Conservation (phyloP, 1,140 invertebrate genomes). For the Trypoxylus dichotomus region DNA sequence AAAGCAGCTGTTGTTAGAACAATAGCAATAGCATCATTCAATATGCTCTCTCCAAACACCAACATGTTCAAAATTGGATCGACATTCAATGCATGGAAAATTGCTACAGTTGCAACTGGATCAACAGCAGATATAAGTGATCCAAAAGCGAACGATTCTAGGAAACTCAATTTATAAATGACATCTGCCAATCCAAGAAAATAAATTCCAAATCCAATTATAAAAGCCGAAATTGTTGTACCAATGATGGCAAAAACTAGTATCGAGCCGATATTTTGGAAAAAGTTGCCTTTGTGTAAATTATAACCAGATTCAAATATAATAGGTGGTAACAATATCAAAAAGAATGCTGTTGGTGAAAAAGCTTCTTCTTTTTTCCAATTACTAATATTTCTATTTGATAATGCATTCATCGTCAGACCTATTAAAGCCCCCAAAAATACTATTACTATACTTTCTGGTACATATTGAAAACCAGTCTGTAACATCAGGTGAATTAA, state of each 20-base stretch:
- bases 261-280: slow-evolving; percentile 95
- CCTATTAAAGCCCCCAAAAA: slow-evolving; percentile 92
- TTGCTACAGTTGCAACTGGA: slow-evolving; percentile 96
- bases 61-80: slow-evolving; percentile 97
- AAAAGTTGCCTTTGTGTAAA: slow-evolving; percentile 98
- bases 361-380: slow-evolving; percentile 97
- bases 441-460: slow-evolving; percentile 97
- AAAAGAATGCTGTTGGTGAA: slow-evolving; percentile 95
- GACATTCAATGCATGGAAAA: slow-evolving; percentile 95
- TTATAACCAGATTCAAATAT: slow-evolving; percentile 99
- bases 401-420: slow-evolving; percentile 87
- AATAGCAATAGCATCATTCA: slow-evolving; percentile 98
- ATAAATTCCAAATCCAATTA: slow-evolving; percentile 94
- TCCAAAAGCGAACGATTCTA: slow-evolving; percentile 98
- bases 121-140: slow-evolving; percentile 98
- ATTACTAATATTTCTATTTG: slow-evolving; percentile 86
- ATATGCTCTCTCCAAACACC: slow-evolving; percentile 96
- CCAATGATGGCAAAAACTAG: slow-evolving; percentile 96
- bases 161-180: slow-evolving; percentile 89
- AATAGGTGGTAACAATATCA: slow-evolving; percentile 95
- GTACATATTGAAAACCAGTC: slow-evolving; percentile 94
- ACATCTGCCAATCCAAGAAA: slow-evolving; percentile 85
- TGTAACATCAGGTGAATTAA: slow-evolving; percentile 93
- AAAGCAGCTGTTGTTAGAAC: slow-evolving; percentile 89
- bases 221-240: slow-evolving; percentile 92